phyloP scores from a whole-genome alignment of 2,888 invertebrate species.

The Orthosia gracilis region DNA sequence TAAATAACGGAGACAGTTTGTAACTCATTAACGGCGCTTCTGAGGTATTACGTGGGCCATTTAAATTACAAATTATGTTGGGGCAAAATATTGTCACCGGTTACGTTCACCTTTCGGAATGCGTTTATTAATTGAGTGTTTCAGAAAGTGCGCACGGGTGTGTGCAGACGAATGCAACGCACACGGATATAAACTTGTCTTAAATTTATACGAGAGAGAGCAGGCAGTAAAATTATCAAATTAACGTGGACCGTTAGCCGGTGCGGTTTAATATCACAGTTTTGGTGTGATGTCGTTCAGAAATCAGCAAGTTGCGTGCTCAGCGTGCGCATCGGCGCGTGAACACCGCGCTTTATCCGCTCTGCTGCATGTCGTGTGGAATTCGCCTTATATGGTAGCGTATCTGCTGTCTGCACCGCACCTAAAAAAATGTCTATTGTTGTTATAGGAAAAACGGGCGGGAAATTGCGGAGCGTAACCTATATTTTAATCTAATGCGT shows the following conservation, averaged over 20 bases:
- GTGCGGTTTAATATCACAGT: slow-evolving; percentile 62
- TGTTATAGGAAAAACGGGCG: slow-evolving; percentile 74
- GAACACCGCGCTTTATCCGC: slow-evolving; percentile 76
- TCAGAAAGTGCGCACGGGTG: slow-evolving; percentile 56
- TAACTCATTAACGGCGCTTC: slow-evolving; percentile 22
- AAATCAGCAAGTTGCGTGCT: slow-evolving; percentile 66
- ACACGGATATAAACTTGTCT: slow-evolving; percentile 66
- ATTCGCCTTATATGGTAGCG: slow-evolving; percentile 87
- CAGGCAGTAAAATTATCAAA: slow-evolving; percentile 71
- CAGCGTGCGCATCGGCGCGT: slow-evolving; percentile 69
- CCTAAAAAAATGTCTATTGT: slow-evolving; percentile 72
- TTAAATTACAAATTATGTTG: slow-evolving; percentile 45
- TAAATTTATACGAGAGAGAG: slow-evolving; percentile 70
- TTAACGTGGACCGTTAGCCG: slow-evolving; percentile 73
- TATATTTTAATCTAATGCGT: slow-evolving; percentile 72
- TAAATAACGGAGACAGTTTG: slow-evolving; percentile 13
- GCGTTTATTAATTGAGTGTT: slow-evolving; percentile 43
- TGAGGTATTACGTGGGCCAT: slow-evolving; percentile 40
- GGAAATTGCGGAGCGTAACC: slow-evolving; percentile 77
- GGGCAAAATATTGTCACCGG: slow-evolving; percentile 43
- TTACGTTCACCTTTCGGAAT: slow-evolving; percentile 50
- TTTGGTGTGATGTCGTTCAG: slow-evolving; percentile 66
- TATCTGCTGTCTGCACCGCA: slow-evolving; percentile 70
- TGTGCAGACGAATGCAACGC: slow-evolving; percentile 57
- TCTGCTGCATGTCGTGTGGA: slow-evolving; percentile 78